phyloP scores from a whole-genome alignment of 1,140 invertebrate species.

The Cotesia typhae region DNA sequence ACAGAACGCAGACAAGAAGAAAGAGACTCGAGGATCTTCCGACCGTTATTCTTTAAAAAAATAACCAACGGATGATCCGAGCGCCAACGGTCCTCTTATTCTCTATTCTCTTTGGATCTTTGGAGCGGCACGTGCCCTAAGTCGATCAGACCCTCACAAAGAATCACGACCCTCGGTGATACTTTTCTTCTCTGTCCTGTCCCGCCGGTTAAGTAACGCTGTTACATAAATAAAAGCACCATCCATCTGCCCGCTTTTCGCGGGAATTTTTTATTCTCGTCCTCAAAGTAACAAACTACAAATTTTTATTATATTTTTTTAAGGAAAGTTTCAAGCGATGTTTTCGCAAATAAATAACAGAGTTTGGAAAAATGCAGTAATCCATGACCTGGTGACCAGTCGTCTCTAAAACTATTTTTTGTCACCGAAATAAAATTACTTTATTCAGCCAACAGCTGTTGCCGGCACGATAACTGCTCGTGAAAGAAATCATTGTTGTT shows the following conservation, averaged over 20 bases:
- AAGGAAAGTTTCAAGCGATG: too few species aligned
- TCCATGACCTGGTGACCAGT: background rate
- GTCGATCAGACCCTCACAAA: slow-evolving; percentile 4
- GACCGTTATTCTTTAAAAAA: slow-evolving; percentile 16
- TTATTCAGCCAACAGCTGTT: slow-evolving; percentile 14
- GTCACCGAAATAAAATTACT: background rate
- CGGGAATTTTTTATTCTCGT: background rate
- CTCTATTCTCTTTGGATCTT: background rate
- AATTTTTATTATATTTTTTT: too few species aligned
- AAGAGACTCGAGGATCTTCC: slow-evolving; percentile 23
- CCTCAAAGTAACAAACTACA: background rate
- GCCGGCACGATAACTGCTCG: slow-evolving; percentile 6
- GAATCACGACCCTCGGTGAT: slow-evolving; percentile 21
- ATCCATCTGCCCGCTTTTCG: slow-evolving; percentile 22
- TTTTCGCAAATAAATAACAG: too few species aligned
- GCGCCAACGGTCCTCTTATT: slow-evolving; percentile 26
- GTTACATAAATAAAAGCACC: slow-evolving; percentile 1
- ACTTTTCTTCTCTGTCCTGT: background rate
- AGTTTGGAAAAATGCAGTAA: background rate
- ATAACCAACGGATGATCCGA: slow-evolving; percentile 12
- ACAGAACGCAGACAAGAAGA: background rate
- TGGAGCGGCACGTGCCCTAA: slow-evolving; percentile 22
- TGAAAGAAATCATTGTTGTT: slow-evolving; percentile 20
- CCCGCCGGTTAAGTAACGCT: background rate
- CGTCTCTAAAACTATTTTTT: background rate